Evolutionary conservation across 2,888 invertebrate species (phyloP).

Genomic region (Athripsodes cinereus): DNA sequence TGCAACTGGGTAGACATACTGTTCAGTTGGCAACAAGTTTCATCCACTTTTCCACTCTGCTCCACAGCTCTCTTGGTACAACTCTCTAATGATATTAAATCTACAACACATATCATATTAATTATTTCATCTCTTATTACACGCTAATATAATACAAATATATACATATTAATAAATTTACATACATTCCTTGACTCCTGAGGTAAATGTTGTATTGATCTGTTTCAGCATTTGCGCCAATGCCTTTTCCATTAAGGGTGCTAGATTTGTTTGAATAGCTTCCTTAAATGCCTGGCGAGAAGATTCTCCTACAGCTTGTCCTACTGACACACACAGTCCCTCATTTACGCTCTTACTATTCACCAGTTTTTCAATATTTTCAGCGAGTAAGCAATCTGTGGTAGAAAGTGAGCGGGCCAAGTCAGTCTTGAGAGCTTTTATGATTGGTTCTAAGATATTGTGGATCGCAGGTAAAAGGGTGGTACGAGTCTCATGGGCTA

Average conservation of each 20-base stretch:
- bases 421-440: constrained; percentile 66
- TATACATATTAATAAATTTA: neutral
- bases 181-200: constrained; percentile 86
- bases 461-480: constrained; percentile 54
- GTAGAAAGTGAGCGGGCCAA: constrained; percentile 64
- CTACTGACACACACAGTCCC: constrained; percentile 61
- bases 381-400: constrained; percentile 69
- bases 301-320: constrained; percentile 63
- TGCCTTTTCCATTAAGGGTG: constrained; percentile 84
- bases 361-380: constrained; percentile 74
- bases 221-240: constrained; percentile 84
- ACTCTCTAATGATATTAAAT: constrained; percentile 22
- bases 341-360: constrained; percentile 73
- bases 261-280: constrained; percentile 65
- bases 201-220: constrained; percentile 80
- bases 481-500: constrained; percentile 42
- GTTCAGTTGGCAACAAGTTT: constrained; percentile 20
- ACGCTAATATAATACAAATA: too few species aligned
- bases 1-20: constrained; percentile 20
- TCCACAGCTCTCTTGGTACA: constrained; percentile 23
- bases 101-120: too few species aligned
- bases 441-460: constrained; percentile 65
- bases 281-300: constrained; percentile 74
- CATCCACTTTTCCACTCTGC: constrained; percentile 16
- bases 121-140: too few species aligned